Conservation (phyloP, 2,113 vertebrate genomes). For the Mustelus asterias region DNA sequence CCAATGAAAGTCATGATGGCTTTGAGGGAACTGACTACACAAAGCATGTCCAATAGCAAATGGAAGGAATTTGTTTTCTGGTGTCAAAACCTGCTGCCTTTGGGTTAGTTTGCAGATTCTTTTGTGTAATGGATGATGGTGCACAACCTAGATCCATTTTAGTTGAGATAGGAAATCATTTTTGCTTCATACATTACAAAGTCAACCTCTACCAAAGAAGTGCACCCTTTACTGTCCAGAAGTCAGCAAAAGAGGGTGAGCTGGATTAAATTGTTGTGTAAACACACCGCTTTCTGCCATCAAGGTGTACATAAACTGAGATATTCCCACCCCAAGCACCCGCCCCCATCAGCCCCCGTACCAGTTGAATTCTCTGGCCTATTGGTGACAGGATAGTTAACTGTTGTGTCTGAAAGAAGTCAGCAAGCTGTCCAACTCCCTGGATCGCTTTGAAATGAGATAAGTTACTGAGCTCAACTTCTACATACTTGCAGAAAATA, state of each 20-base stretch:
- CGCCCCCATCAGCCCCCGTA: not conserved
- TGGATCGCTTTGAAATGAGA: not conserved
- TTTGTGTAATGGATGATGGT: not conserved
- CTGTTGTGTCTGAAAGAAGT: not conserved
- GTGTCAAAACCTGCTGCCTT: not conserved
- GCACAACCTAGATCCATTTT: no score
- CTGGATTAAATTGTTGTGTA: not conserved
- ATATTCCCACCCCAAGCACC: not conserved
- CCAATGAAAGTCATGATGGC: not conserved
- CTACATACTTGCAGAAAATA: not conserved
- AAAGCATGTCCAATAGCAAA: not conserved
- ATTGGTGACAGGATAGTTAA: not conserved
- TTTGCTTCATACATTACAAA: not conserved
- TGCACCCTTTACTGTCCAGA: not conserved
- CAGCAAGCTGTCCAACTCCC: not conserved
- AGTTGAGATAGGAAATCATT: not conserved
- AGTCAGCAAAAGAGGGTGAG: not conserved
- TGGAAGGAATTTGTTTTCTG: not conserved
- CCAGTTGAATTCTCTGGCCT: no score
- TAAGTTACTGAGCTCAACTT: not conserved
- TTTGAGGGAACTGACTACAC: not conserved
- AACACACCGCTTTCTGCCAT: not conserved
- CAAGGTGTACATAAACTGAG: not conserved
- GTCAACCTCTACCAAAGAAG: not conserved
- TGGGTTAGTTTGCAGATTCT: not conserved